Percentiles rank a stretch among this genome's conserved stretches.
phyloP scores from a whole-genome alignment of 2,888 invertebrate species.

The Eumacrocentrus americanus region DNA sequence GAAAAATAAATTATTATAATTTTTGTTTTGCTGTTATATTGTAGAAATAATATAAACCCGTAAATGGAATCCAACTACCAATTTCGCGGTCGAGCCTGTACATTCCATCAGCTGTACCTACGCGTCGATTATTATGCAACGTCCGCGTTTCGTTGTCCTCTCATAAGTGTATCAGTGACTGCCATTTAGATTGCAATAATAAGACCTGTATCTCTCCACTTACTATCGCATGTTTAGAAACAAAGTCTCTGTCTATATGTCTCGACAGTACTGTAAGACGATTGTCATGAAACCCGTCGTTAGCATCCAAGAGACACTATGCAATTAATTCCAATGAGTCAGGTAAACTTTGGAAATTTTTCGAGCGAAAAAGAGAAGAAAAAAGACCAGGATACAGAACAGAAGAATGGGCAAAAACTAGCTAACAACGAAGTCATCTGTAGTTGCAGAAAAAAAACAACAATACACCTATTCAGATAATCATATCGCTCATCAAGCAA shows the following conservation, averaged over 20 bases:
- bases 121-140: not conserved
- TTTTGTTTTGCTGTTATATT: not conserved
- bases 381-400: too few species aligned
- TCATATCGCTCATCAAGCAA: not conserved
- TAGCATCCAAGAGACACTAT: too few species aligned
- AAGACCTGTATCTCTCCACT: not conserved
- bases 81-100: conserved; percentile 3
- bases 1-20: not conserved
- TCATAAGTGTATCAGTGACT: not conserved
- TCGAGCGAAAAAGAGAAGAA: too few species aligned
- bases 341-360: not conserved
- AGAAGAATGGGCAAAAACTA: too few species aligned
- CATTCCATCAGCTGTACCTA: conserved; percentile 6
- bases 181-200: conserved; percentile 2
- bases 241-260: too few species aligned
- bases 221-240: not conserved
- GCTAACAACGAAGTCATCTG: too few species aligned
- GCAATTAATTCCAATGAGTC: not conserved
- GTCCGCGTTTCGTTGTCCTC: conserved; percentile 5
- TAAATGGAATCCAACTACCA: not conserved
- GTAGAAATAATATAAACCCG: not conserved
- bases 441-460: too few species aligned
- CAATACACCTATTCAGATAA: not conserved
- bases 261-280: too few species aligned
- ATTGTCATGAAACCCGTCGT: too few species aligned